Evolutionary conservation across 2,888 invertebrate species (phyloP).

Genomic region (Eretmocerus hayati): DNA sequence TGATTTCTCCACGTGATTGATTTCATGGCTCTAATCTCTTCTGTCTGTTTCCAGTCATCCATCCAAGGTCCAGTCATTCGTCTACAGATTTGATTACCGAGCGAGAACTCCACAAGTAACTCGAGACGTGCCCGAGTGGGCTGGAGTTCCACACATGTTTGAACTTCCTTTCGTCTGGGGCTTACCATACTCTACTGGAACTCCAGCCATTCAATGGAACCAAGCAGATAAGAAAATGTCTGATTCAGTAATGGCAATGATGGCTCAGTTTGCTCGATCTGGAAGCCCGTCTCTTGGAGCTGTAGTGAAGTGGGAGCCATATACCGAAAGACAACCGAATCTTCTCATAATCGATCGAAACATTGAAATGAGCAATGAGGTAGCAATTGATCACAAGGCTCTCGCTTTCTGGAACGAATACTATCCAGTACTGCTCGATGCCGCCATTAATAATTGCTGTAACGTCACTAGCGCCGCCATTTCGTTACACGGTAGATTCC

Average conservation of each 20-base stretch:
- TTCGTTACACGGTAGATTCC: not conserved
- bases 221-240: constrained; percentile 69
- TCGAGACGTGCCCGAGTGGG: constrained; percentile 67
- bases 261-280: constrained; percentile 70
- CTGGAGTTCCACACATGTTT: constrained; percentile 73
- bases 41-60: constrained; percentile 29
- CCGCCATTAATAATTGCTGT: constrained; percentile 66
- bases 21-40: too few relatives aligned
- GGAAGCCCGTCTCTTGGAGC: constrained; percentile 58
- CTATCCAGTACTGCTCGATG: constrained; percentile 68
- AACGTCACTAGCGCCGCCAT: constrained; percentile 47
- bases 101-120: constrained; percentile 60
- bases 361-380: constrained; percentile 67
- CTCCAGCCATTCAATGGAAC: constrained; percentile 59
- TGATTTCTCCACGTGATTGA: too few relatives aligned
- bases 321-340: constrained; percentile 60
- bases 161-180: constrained; percentile 79
- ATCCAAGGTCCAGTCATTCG: constrained; percentile 53
- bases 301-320: constrained; percentile 70
- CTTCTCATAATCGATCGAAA: constrained; percentile 65
- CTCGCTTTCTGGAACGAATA: constrained; percentile 80
- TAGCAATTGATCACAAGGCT: constrained; percentile 65
- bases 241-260: constrained; percentile 73
- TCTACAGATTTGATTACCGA: constrained; percentile 65
- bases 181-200: constrained; percentile 59